phyloP scores from a whole-genome alignment of 2,888 invertebrate genomes.

The Drosophila ustulata region DNA sequence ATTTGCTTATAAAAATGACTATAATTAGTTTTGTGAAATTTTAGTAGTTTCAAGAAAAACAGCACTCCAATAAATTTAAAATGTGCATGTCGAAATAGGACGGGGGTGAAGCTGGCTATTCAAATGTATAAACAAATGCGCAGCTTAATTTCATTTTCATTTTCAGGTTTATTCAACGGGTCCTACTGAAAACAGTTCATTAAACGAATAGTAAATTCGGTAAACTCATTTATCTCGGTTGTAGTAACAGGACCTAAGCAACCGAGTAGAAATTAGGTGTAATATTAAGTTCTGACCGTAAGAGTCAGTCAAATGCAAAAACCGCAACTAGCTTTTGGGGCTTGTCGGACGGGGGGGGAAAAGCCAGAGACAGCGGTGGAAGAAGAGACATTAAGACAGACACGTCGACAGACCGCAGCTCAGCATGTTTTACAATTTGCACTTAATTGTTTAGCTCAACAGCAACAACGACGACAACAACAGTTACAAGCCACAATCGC shows the following conservation, averaged over 20 bases:
- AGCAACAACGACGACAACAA: constrained; percentile 47
- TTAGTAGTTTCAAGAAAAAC: too few species aligned
- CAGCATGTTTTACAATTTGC: constrained; percentile 62
- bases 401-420: constrained; percentile 45
- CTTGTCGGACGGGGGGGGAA: not conserved
- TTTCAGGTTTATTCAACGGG: not conserved
- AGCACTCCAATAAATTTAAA: too few species aligned
- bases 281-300: constrained; percentile 12
- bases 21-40: too few species aligned
- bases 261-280: constrained; percentile 16
- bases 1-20: too few species aligned
- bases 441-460: constrained; percentile 61
- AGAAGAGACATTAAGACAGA: not conserved
- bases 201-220: not conserved
- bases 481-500: constrained; percentile 31
- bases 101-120: too few species aligned
- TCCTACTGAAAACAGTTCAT: not conserved
- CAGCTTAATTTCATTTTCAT: not conserved
- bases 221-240: constrained; percentile 12
- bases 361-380: not conserved
- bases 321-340: constrained; percentile 37
- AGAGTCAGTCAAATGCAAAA: constrained; percentile 52
- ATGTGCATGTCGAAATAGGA: too few species aligned
- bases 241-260: constrained; percentile 31
- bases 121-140: not conserved